Evolutionary conservation across 1,140 invertebrate species (phyloP), one percentile per base, ranked within the genome.

Genomic region (Drosophila subobscura): DNA sequence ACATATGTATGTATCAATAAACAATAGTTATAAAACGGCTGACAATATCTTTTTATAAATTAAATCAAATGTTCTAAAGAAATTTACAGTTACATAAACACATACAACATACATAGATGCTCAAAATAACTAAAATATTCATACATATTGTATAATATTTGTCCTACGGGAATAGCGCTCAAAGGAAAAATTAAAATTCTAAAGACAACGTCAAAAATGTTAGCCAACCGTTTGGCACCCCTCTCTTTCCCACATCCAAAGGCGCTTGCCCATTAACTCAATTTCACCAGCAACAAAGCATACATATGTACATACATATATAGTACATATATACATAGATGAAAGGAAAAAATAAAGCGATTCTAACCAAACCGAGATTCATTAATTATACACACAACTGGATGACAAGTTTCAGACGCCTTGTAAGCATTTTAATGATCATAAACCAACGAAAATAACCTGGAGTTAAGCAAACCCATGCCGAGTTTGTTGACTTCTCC

Each of bases 401-500:
- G 81, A 85, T 54, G 77, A 77, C 68, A 77, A 71, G 80, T 85
- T 65, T 57, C 45, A 59, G 63, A 70, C 72, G 73, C 64, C 73
- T 81, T 74, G 47, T 66, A 67, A 74, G 49, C 70, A 74, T 66
- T 74, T 80, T 81, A 71, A 88, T 72, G 83, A 86, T 70, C 57
- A 75, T 71, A 74, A 81, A 67, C 44, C 55, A 77, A 33, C 49
- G 49, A 59, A 74, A 70, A 72, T 46, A 54, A 46, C 52, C 37
- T 66, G 52, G 49, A 59, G 65, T 73, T 65, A 65, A 73, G 59
- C 71, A 65, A 85, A 54, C 80, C 77, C 81, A 86, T 85, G 81
- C 59, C 56, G 83, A 86, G 81, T 85, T 85, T 85, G 81, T 85
- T 85, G 81, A 85, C 81, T 85, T 85, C 81, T 85, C 60, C 81